phyloP scores from a whole-genome alignment of 2,113 vertebrate genomes.

The Mobula birostris region DNA sequence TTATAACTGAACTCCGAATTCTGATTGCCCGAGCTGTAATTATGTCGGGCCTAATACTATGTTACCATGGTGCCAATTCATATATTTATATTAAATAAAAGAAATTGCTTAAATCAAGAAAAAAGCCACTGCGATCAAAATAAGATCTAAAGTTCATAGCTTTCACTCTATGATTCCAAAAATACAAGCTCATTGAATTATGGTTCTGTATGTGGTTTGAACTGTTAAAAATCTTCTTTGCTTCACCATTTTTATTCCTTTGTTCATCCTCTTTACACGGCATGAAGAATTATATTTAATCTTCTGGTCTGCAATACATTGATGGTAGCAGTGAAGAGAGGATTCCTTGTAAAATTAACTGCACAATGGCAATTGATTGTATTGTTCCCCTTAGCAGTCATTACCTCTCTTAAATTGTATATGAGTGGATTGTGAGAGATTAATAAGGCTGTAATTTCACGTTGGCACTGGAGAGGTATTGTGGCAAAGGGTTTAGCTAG shows the following conservation, averaged over 20 bases:
- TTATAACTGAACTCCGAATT: too few species aligned
- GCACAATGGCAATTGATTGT: background rate
- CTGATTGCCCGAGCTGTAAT: too few species aligned
- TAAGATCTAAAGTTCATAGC: background rate
- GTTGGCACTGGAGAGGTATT: background rate
- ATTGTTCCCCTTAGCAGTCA: background rate
- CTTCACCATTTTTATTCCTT: background rate
- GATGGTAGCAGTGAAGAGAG: background rate
- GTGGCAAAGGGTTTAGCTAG: too few species aligned
- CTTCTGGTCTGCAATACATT: background rate
- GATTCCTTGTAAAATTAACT: background rate
- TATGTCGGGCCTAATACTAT: too few species aligned
- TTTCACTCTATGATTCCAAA: background rate
- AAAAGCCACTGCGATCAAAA: background rate
- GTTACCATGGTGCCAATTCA: too few species aligned
- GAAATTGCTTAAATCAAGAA: background rate
- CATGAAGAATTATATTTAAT: slow-evolving; percentile 5
- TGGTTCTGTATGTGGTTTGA: background rate
- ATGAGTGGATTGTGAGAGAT: background rate
- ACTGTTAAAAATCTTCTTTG: background rate
- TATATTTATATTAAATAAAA: background rate
- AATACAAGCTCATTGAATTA: background rate
- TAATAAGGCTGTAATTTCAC: slow-evolving; percentile 2
- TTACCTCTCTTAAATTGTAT: background rate
- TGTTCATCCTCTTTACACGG: background rate